A percentile compares a stretch with the other conserved stretches of the same genome.
Evolutionary conservation across 2,113 vertebrate genomes (phyloP).

Genomic region (Nothoprocta perdicaria): DNA sequence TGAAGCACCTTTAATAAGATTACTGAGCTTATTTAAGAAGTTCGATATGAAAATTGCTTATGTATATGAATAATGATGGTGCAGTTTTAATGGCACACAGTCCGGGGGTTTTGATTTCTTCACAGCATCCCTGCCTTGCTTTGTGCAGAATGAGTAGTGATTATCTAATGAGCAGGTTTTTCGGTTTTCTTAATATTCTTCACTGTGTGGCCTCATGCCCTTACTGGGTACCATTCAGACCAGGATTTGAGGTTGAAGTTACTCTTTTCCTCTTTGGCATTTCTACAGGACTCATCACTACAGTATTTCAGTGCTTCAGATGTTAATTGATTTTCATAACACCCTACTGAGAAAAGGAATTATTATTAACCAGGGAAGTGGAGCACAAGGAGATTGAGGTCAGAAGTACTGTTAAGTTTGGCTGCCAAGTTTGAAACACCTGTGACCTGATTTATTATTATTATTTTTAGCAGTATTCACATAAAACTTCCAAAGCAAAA

Average conservation of each 20-base stretch:
- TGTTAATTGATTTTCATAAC: conserved; percentile 53
- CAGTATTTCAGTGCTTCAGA: conserved; percentile 13
- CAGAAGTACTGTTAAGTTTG: conserved; percentile 18
- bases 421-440: background rate
- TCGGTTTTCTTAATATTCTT: background rate
- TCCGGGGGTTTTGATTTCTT: background rate
- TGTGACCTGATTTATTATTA: background rate
- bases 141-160: background rate
- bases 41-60: background rate
- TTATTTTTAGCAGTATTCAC: background rate
- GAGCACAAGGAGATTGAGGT: conserved; percentile 37
- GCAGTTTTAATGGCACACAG: fast-evolving
- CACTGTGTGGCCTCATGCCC: background rate
- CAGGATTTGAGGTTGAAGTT: background rate
- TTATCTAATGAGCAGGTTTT: background rate
- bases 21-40: background rate
- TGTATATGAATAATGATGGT: background rate
- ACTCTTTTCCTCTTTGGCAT: background rate
- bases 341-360: conserved; percentile 16
- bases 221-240: background rate
- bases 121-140: background rate
- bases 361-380: conserved; percentile 46
- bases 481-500: background rate
- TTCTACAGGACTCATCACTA: background rate
- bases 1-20: background rate